Conservation (phyloP, 1,140 invertebrate species). For the Caenorhabditis latens region DNA sequence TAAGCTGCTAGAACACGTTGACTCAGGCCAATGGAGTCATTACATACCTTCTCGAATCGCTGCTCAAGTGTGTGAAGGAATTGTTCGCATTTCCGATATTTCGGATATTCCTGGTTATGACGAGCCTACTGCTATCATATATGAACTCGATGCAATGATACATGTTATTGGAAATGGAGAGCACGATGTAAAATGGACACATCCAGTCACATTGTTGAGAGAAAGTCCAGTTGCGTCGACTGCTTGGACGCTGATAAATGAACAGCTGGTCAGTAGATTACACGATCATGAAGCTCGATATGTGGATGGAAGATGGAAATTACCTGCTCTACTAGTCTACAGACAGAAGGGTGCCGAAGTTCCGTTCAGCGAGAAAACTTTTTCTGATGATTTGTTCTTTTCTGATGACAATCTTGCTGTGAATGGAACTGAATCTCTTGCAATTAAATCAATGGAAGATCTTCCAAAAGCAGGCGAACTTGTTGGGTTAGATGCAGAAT, state of each 20-base stretch:
- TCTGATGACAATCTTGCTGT: background rate
- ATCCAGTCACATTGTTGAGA: conserved; percentile 24
- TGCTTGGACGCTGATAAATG: conserved; percentile 14
- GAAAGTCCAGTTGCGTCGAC: background rate
- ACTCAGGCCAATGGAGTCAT: background rate
- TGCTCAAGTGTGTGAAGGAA: conserved; percentile 31
- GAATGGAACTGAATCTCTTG: background rate
- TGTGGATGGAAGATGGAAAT: conserved; percentile 46
- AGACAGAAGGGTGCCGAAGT: background rate
- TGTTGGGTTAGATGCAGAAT: conserved; percentile 38
- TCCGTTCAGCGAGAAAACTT: background rate
- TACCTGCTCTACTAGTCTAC: conserved; percentile 5
- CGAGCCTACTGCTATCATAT: conserved; percentile 2
- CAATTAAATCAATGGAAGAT: background rate
- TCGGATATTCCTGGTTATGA: conserved; percentile 19
- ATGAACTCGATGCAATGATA: conserved; percentile 23
- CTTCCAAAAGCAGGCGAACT: conserved; percentile 1
- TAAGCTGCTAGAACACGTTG: conserved; percentile 14
- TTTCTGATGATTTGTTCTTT: conserved; percentile 32
- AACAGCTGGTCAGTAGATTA: conserved; percentile 18
- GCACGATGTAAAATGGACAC: background rate
- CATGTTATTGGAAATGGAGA: conserved; percentile 14
- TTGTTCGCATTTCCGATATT: conserved; percentile 26
- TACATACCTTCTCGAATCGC: conserved; percentile 23
- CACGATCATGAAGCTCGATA: conserved; percentile 34